Evolutionary conservation across 2,797 vertebrate genomes (phyloP), one percentile per base, ranked within the genome.

Genomic region (Sarcoramphus papa): DNA sequence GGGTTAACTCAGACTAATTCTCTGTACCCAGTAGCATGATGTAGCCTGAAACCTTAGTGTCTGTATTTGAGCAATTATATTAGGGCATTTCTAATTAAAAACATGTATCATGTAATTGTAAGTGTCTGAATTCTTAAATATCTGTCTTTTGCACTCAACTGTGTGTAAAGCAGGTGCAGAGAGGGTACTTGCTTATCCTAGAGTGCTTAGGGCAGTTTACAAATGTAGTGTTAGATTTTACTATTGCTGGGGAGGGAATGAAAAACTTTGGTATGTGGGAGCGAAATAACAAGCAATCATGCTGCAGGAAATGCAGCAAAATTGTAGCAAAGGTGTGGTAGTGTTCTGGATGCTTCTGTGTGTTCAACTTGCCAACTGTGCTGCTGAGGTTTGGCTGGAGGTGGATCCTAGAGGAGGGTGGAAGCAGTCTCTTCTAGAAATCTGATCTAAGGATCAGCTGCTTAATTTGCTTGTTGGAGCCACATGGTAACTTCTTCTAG

Each of bases 61-160:
- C 40, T 88, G 47, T 91, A 72, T 90, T 83, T 91, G 47, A 79
- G 68, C 76, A 87, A 65, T 88, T 95, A 35, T 83, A 54, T 67
- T 82, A 70, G 19, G 48, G 12, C 30, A 84, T 63, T 95, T 69
- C 64, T 86, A 76, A 88, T 94, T 85, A 88, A 91, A 91, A 94
- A 15, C 35, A 33, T 67, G 4, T 68, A 68, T 86, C 33, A 31
- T 25, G 50, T 93, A 70, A 74, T 75, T 86, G 17, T 76, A 68
- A 75, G 62, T 65, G 43, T 76, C 57, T 37, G 45, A 53, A 72
- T 95, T 37, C 37, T 94, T 90, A 93, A 91, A 64, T 72, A 54
- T 62, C 10, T 27, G 24, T 75, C 20, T 76, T 78, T 65, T 83
- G 62, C 27, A 2, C 73, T 90, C 60, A 70, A 9, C 28, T 70